These are phyloP conservation scores for Polypedilum vanderplanki DNA, from an alignment of 1,140 invertebrate species.

Conservation along the genomic window DNA sequence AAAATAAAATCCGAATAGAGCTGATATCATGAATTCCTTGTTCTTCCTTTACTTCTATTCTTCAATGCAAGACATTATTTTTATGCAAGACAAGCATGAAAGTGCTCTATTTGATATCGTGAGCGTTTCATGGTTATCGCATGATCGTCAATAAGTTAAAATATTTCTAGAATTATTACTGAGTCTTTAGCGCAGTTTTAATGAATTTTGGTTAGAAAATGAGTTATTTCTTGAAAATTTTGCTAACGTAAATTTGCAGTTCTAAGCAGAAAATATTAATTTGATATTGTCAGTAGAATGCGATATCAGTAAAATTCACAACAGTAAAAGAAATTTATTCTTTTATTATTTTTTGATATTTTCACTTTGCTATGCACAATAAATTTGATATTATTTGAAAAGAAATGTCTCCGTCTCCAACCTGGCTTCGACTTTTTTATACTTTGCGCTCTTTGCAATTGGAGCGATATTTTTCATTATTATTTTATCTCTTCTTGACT, in stretches of 20 bases:
- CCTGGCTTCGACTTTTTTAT: no score
- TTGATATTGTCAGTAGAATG: background rate
- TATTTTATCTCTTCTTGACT: constrained; percentile 6
- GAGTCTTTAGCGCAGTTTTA: no score
- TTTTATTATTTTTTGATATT: background rate
- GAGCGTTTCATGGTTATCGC: constrained; percentile 3
- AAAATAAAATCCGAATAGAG: background rate
- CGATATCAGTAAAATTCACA: background rate
- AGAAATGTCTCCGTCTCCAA: no score
- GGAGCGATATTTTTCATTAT: constrained; percentile 1
- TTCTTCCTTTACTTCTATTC: background rate
- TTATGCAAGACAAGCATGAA: background rate
- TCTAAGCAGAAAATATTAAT: no score
- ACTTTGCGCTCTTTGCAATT: background rate
- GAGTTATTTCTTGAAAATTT: no score
- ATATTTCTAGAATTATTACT: no score
- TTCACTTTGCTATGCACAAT: background rate
- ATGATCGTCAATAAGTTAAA: background rate
- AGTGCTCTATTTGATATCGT: background rate
- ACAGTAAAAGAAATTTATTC: background rate
- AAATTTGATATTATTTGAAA: background rate
- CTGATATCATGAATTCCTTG: background rate
- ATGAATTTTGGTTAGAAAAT: no score
- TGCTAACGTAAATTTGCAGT: no score
- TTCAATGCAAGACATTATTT: background rate